phyloP scores from a whole-genome alignment of 2,888 invertebrate genomes.

The Clostera curtula region DNA sequence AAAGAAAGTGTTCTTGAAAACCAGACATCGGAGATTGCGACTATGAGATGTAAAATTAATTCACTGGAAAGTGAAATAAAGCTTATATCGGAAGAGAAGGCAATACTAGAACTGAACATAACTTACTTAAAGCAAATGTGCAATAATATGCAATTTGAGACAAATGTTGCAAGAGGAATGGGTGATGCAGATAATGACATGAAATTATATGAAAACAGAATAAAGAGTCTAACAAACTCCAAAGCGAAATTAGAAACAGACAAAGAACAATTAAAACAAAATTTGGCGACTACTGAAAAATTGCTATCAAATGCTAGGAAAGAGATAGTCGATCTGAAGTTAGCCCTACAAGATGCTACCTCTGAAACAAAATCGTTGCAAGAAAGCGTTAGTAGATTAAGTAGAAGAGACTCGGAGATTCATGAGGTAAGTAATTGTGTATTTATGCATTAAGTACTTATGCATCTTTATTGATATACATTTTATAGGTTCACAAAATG shows the following conservation, averaged over 20 bases:
- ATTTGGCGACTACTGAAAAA: constrained; percentile 74
- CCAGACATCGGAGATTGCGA: constrained; percentile 49
- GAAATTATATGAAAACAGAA: constrained; percentile 63
- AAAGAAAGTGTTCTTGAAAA: constrained; percentile 58
- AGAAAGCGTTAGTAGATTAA: constrained; percentile 57
- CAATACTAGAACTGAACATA: constrained; percentile 56
- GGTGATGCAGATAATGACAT: constrained; percentile 53
- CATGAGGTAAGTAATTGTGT: constrained; percentile 38
- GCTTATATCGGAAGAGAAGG: constrained; percentile 57
- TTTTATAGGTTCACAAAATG: too few species aligned
- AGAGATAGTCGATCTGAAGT: constrained; percentile 77
- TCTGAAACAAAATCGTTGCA: constrained; percentile 76
- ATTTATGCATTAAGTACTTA: not conserved
- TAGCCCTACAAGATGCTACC: constrained; percentile 78
- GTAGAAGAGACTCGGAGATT: constrained; percentile 37
- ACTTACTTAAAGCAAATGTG: constrained; percentile 62
- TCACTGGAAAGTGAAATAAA: constrained; percentile 61
- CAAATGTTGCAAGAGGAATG: constrained; percentile 31
- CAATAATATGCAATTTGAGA: constrained; percentile 46
- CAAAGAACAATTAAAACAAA: constrained; percentile 74
- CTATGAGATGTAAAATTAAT: constrained; percentile 53
- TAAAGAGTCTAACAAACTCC: constrained; percentile 62
- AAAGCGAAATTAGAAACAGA: constrained; percentile 80
- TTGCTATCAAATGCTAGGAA: constrained; percentile 80
- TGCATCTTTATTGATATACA: not conserved